Conservation (phyloP, 2,113 vertebrate genomes). For the Pseudolaguvia tuberculata region DNA sequence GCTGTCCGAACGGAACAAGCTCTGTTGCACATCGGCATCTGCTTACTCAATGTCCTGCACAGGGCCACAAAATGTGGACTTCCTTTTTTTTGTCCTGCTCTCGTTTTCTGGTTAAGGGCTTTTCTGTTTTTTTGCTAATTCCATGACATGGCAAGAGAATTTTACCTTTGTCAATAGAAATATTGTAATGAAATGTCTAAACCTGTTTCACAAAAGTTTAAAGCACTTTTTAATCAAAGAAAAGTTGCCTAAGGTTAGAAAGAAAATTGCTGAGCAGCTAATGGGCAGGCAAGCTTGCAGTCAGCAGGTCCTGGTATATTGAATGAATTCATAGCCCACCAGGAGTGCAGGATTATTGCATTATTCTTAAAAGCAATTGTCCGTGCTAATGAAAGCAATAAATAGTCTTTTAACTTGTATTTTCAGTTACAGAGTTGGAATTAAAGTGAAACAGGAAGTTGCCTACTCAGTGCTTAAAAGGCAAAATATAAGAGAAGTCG, state of each 20-base stretch:
- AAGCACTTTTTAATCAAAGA: conserved; percentile 42
- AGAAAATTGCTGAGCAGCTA: conserved; percentile 41
- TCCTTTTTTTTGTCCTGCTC: too few relatives aligned
- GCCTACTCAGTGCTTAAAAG: background rate
- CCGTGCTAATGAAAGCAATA: conserved; percentile 35
- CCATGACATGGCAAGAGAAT: too few relatives aligned
- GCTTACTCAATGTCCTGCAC: conserved; percentile 24
- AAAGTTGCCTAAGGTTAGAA: conserved; percentile 30
- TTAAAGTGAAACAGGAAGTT: background rate
- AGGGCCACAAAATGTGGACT: conserved; percentile 9
- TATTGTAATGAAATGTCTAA: conserved; percentile 1
- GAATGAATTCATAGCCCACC: conserved; percentile 24
- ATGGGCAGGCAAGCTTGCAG: conserved; percentile 25
- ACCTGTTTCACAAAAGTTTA: conserved; percentile 11
- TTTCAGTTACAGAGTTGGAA: background rate
- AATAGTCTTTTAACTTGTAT: conserved; percentile 26
- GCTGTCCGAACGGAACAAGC: conserved; percentile 25
- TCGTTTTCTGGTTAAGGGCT: too few relatives aligned
- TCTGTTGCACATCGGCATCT: conserved; percentile 34
- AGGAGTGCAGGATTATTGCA: conserved; percentile 23
- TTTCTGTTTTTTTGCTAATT: too few relatives aligned
- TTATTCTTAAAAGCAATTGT: conserved; percentile 43
- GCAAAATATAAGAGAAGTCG: background rate
- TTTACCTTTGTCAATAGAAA: conserved; percentile 32
- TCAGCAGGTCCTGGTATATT: conserved; percentile 33